A percentile compares a stretch with the other conserved stretches of the same genome.
Evolutionary conservation across 2,797 vertebrate species (phyloP).

Genomic region (Bufotes viridis): DNA sequence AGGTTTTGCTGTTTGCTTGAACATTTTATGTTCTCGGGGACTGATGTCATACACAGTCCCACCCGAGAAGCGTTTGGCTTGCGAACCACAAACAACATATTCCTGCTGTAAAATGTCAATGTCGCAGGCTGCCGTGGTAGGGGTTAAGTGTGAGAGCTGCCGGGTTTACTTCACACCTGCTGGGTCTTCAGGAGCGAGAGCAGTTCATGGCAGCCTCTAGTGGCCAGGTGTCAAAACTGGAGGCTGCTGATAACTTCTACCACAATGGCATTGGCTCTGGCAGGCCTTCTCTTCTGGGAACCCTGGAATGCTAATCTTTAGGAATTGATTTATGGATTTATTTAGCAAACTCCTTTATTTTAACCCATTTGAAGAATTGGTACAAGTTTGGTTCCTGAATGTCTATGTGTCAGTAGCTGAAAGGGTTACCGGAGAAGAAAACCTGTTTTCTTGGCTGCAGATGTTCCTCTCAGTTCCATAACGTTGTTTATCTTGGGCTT

Average conservation of each 20-base stretch:
- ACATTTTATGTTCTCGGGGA: background rate
- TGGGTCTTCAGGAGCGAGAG: conserved; percentile 29
- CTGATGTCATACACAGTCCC: background rate
- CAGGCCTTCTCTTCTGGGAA: conserved; percentile 15
- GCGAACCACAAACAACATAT: background rate
- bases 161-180: conserved; percentile 38
- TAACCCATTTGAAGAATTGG: conserved; percentile 31
- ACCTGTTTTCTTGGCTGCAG: conserved; percentile 19
- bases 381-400: background rate
- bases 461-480: background rate
- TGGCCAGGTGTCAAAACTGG: conserved; percentile 60
- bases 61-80: background rate
- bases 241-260: conserved; percentile 41
- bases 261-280: conserved; percentile 22
- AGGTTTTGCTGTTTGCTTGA: background rate
- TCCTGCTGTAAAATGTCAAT: background rate
- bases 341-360: background rate
- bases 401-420: background rate
- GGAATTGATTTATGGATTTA: conserved; percentile 34
- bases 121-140: background rate
- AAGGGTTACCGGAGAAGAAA: conserved; percentile 19
- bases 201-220: conserved; percentile 47
- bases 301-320: conserved; percentile 5
- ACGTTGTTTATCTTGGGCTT: conserved; percentile 27
- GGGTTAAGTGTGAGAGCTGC: conserved; percentile 20